Conservation (phyloP, 2,113 vertebrate genomes). For the Oenanthe melanoleuca region DNA sequence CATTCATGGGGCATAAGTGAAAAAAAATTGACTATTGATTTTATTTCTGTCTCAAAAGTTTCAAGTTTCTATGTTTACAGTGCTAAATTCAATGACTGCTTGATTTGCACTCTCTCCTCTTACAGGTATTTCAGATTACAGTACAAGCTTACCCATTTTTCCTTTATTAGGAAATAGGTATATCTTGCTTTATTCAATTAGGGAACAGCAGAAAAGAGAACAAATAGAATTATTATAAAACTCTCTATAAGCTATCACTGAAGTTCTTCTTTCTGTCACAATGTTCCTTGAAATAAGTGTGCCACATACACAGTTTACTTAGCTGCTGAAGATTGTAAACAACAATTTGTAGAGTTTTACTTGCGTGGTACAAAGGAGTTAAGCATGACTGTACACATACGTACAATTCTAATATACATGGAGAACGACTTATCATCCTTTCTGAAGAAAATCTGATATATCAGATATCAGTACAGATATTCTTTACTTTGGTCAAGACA, state of each 20-base stretch:
- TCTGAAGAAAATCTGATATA: background rate
- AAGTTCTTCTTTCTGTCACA: background rate
- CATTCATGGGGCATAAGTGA: background rate
- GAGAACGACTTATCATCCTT: background rate
- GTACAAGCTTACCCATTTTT: background rate
- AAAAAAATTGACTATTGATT: background rate
- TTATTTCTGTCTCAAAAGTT: background rate
- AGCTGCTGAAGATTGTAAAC: background rate
- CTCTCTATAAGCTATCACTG: background rate
- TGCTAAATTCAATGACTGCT: background rate
- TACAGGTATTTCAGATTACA: background rate
- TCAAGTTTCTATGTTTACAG: background rate
- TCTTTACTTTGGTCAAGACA: background rate
- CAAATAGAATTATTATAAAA: background rate
- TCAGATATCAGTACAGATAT: too few species aligned
- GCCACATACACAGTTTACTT: background rate
- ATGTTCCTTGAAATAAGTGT: background rate
- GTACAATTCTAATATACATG: background rate
- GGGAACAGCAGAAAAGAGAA: background rate
- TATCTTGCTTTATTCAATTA: background rate
- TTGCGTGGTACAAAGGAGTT: background rate
- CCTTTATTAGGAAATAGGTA: background rate
- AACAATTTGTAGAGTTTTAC: background rate
- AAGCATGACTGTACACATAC: background rate
- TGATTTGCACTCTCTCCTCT: background rate